phyloP scores from a whole-genome alignment of 2,888 invertebrate species.

The Cosmorhoe ocellata region DNA sequence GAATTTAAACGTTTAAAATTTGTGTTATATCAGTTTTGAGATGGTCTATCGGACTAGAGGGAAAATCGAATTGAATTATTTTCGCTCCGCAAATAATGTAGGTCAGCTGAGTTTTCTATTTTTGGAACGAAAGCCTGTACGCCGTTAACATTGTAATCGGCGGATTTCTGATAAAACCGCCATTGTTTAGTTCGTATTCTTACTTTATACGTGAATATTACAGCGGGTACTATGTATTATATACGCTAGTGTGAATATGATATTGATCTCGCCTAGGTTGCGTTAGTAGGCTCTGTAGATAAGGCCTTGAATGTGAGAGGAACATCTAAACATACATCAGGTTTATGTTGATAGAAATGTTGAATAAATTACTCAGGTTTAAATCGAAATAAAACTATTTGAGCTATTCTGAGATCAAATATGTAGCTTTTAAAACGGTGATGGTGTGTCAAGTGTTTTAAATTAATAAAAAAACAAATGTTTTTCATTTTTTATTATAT shows the following conservation, averaged over 20 bases:
- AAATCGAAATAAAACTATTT: too few species aligned
- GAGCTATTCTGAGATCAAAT: too few species aligned
- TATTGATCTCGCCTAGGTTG: constrained; percentile 21
- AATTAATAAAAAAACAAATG: too few species aligned
- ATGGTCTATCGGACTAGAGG: constrained; percentile 17
- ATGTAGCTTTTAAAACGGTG: too few species aligned
- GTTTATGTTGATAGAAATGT: too few species aligned
- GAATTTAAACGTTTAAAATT: constrained; percentile 4
- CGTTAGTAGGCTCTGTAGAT: constrained; percentile 1
- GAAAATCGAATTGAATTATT: constrained; percentile 22
- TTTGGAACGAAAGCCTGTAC: constrained; percentile 26
- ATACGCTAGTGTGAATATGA: constrained; percentile 14
- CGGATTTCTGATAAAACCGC: constrained; percentile 25
- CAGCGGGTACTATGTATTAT: constrained; percentile 8
- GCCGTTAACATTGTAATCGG: constrained; percentile 31
- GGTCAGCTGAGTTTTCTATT: constrained; percentile 36
- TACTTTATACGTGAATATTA: constrained; percentile 20
- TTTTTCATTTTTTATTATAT: too few species aligned
- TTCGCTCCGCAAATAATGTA: constrained; percentile 29
- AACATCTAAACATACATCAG: not conserved
- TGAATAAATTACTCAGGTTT: too few species aligned
- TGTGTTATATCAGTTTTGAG: constrained; percentile 10
- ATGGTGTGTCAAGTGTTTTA: too few species aligned
- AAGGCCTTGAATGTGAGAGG: constrained; percentile 7
- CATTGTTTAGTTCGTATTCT: constrained; percentile 19